Conservation (phyloP, 2,888 invertebrate species). For the Drosophila aldrichi region DNA sequence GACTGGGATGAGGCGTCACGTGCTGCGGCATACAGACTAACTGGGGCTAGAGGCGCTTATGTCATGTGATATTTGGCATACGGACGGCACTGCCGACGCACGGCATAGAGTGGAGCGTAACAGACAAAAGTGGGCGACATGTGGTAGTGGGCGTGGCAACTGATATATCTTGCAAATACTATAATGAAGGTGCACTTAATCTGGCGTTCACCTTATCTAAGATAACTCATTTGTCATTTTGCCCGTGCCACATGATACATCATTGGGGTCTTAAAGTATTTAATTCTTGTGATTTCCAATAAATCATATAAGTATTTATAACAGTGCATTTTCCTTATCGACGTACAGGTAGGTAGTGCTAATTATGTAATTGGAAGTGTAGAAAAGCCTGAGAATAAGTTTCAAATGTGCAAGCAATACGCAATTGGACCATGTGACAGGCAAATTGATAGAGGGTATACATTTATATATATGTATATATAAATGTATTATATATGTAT, state of each 20-base stretch:
- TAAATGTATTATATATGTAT: too few species aligned
- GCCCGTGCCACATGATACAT: conserved; percentile 63
- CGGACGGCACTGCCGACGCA: conserved; percentile 59
- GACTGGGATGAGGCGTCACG: conserved; percentile 55
- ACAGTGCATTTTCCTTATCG: conserved; percentile 58
- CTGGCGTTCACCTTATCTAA: conserved; percentile 35
- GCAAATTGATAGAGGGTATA: conserved; percentile 27
- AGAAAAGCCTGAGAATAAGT: background rate
- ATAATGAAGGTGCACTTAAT: conserved; percentile 34
- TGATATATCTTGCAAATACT: conserved; percentile 22
- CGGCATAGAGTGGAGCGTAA: conserved; percentile 52
- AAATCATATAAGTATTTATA: conserved; percentile 6
- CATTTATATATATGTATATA: background rate
- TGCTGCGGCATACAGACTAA: conserved; percentile 51
- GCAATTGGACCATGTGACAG: conserved; percentile 58
- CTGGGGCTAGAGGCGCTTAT: conserved; percentile 32
- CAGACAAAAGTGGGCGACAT: background rate
- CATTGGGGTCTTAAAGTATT: conserved; percentile 47
- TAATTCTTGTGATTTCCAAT: conserved; percentile 40
- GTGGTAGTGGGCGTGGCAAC: background rate
- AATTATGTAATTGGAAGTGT: conserved; percentile 29
- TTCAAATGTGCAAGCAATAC: conserved; percentile 12
- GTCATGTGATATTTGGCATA: conserved; percentile 69
- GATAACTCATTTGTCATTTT: conserved; percentile 8
- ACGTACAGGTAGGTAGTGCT: background rate